phyloP scores from a whole-genome alignment of 2,113 vertebrate genomes.

The Hippocampus comes region DNA sequence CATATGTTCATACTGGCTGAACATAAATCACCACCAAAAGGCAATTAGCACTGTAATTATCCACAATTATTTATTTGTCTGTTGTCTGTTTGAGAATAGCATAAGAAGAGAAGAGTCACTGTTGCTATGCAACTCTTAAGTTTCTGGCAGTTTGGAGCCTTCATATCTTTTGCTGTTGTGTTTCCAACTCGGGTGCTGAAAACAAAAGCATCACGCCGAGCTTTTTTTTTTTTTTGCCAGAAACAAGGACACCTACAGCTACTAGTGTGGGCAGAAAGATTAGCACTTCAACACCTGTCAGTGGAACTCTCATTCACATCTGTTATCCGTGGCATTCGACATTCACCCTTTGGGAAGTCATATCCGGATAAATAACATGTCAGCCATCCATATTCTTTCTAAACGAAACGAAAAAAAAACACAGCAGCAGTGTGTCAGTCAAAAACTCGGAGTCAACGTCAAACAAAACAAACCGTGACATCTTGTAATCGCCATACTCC shows the following conservation, averaged over 20 bases:
- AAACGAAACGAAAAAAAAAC: not conserved
- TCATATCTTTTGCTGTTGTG: slow-evolving; percentile 25
- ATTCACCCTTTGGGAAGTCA: not conserved
- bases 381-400: not conserved
- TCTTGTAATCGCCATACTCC: not conserved
- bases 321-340: not conserved
- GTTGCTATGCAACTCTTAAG: slow-evolving; percentile 55
- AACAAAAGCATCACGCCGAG: slow-evolving; percentile 7
- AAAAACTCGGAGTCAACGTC: not conserved
- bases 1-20: slow-evolving; percentile 8
- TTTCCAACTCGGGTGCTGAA: slow-evolving; percentile 16
- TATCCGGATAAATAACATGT: not conserved
- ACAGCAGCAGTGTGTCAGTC: not conserved
- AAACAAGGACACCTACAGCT: not conserved
- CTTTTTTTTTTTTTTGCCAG: not conserved
- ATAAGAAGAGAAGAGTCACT: slow-evolving; percentile 13
- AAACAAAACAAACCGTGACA: not conserved
- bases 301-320: not conserved
- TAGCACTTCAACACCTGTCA: not conserved
- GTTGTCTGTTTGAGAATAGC: slow-evolving; percentile 10
- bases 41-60: slow-evolving; percentile 17
- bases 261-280: not conserved
- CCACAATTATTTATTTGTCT: slow-evolving; percentile 10
- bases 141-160: slow-evolving; percentile 21
- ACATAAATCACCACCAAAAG: not conserved